Base-by-base conservation (phyloP, 2,888 invertebrate genomes). In the Dinocampus coccinellae region DNA sequence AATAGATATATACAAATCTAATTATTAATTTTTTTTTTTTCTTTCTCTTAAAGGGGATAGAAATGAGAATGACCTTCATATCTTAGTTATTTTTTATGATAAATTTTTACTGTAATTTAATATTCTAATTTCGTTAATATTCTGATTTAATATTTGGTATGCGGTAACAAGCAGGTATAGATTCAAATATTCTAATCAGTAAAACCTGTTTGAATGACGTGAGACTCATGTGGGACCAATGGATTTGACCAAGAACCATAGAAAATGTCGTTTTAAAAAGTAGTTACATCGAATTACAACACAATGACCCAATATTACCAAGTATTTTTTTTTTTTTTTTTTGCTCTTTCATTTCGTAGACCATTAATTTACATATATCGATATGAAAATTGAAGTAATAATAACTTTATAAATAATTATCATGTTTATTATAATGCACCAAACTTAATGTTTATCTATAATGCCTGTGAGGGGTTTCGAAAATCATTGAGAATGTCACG, bases 221-320 rank as follows among this genome's bases (percentile, higher is more conserved):
- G 29, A 57, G n/a, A n/a, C n/a, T n/a, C n/a, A n/a, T n/a, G n/a
- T n/a, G n/a, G n/a, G 42, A 42, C 24, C 62, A 62, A 42, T 36
- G 24, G 22, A 29, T 61, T 61, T 20, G 20, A 20, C 20, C 60
- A 42, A 62, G 62, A 7, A 22, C 22, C 42, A 22, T 24, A 39
- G 13, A 62, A 62, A 62, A 24, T 39, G 24, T 16, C 7, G 62
- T 62, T 61, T 61, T 20, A 7, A n/a, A n/a, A 47, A 22, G 3
- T n/a, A 42, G 24, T 22, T 22, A 22, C 39, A 42, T 26, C 26
- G n/a, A 63, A 63, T 63, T 63, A 42, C 16, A 42, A 47, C 22
- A 63, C 16, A 16, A 63, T 63, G 47, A 63, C 47, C 22, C 47
- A 63, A 63, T 63, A 47, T 47, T 42, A 42, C n/a, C 61, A 10